Evolutionary conservation across 1,140 invertebrate species (phyloP), one percentile per base, ranked within the genome.

Genomic region (Paraescarpia echinospica): DNA sequence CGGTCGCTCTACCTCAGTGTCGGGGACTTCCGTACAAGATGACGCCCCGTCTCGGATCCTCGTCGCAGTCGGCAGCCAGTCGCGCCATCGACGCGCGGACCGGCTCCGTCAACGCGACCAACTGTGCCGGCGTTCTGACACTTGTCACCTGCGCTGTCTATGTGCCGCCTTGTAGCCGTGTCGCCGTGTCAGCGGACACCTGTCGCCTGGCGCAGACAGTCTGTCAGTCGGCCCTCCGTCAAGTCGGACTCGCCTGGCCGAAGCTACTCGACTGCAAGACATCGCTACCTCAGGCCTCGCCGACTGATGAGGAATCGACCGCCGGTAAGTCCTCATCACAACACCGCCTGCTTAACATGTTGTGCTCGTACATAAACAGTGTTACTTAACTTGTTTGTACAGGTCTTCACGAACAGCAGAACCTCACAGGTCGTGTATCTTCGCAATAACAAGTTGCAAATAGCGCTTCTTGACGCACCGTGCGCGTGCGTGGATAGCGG

Each of bases 1-100:
- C 59, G 59, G 91, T 97, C 99, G 94, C 97, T 98, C 59, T 77
- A 77, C 59, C 59, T 77, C 59, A 77, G 27, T 77, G 59, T 27
- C 59, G 27, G 27, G 59, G 59, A 77, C 59, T 77, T 77, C 59
- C 59, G 59, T 77, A 77, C 59, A 77, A 77, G 59, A 77, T 18
- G 59, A 77, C 59, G 9, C 59, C 18, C 59, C 59, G 8, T 27
- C 59, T 77, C 59, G 59, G 59, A 12, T 18, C 14, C 12, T 77
- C 59, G 27, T 77, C 59, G 41, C 41, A 6, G 4, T 41, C 41
- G 59, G 59, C 14, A 18, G 59, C 27, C 59, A 18, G 59, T 0
- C 59, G 59, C 2, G 59, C 14, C 59, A 77, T 77, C 59, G 59
- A 77, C 59, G 59, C 59, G 8, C 59, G 1, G 2, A 18, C 27